Percentiles rank a stretch among this genome's conserved stretches.
These are phyloP conservation scores for Rugalucina vietnamica DNA, from an alignment of 2,888 invertebrate species.

Conservation along the genomic window DNA sequence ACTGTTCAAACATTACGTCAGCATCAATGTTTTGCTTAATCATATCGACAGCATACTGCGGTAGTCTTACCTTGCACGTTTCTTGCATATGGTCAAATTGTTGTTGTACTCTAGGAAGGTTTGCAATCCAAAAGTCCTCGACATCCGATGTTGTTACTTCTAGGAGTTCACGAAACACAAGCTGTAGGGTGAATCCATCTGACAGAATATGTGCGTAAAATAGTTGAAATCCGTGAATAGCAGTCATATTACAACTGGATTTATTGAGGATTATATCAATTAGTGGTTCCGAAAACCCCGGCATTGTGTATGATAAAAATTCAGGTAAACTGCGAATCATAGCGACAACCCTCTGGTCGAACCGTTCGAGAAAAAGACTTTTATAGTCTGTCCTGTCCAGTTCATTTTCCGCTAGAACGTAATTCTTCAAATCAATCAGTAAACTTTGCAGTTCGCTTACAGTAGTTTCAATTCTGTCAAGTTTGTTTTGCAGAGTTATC, in stretches of 20 bases:
- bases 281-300: no score
- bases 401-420: no score
- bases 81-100: not conserved
- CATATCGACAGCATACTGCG: not conserved
- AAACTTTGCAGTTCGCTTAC: no score
- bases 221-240: not conserved
- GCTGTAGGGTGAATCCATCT: not conserved
- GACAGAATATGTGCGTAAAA: not conserved
- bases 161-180: not conserved
- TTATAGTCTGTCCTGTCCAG: no score
- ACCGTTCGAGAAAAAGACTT: no score
- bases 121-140: not conserved
- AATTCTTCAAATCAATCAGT: no score
- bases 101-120: not conserved
- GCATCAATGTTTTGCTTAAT: not conserved
- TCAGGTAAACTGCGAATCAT: no score
- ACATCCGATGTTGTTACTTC: not conserved
- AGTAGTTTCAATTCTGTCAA: no score
- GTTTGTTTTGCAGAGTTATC: no score
- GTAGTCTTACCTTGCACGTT: not conserved
- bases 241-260: not conserved
- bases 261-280: no score
- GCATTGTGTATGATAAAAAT: no score
- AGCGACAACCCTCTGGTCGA: no score
- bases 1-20: not conserved